phyloP scores from a whole-genome alignment of 37 sponge, comb jelly and placozoan species.

The Mnemiopsis leidyi region DNA sequence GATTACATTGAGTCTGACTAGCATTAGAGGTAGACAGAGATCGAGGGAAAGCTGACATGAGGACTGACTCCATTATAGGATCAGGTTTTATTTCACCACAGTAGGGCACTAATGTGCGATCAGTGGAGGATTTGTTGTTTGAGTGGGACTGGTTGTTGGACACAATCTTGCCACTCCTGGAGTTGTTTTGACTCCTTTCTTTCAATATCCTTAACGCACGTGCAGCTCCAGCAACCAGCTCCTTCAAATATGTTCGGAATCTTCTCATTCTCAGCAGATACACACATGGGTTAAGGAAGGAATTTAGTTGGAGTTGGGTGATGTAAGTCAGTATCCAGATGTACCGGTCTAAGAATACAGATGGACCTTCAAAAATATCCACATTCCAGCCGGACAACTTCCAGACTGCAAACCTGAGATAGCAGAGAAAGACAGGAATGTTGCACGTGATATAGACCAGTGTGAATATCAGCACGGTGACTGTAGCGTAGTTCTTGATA shows the following conservation, averaged over 20 bases:
- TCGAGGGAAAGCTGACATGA: no score
- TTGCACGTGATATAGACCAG: not conserved
- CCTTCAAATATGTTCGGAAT: not conserved
- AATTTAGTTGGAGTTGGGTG: not conserved
- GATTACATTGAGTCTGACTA: no score
- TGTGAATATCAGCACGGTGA: constrained; percentile 12
- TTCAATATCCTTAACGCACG: not conserved
- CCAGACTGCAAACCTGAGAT: not conserved
- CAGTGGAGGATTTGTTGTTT: no score
- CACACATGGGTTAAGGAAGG: not conserved
- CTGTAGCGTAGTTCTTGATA: not conserved
- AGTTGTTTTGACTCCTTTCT: no score
- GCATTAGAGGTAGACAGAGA: no score
- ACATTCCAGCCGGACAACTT: not conserved
- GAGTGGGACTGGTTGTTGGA: no score
- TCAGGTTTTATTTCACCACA: no score
- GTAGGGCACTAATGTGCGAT: no score
- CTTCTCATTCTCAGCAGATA: not conserved
- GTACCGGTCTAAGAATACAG: not conserved
- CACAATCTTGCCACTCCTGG: no score
- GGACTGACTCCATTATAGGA: no score
- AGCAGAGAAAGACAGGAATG: not conserved
- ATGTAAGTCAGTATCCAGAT: not conserved
- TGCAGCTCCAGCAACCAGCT: not conserved
- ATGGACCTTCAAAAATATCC: not conserved